These are phyloP conservation scores for Hymenopus coronatus DNA, from an alignment of 2,888 invertebrate genomes.

Conservation along the genomic window DNA sequence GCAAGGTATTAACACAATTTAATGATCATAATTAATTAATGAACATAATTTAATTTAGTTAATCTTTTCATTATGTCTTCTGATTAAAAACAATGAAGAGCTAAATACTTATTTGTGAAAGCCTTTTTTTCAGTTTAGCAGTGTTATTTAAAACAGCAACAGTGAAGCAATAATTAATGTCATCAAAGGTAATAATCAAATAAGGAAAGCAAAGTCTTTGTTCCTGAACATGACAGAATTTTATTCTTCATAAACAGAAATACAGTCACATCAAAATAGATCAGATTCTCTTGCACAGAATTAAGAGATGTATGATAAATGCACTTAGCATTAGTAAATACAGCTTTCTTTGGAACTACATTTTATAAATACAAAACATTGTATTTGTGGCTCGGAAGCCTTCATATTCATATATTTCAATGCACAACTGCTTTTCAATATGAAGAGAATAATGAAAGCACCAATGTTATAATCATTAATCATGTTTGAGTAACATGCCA, in stretches of 20 bases:
- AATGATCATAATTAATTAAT: too few relatives aligned
- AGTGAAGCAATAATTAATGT: background rate
- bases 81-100: too few relatives aligned
- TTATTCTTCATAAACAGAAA: background rate
- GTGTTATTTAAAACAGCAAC: background rate
- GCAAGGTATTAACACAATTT: too few relatives aligned
- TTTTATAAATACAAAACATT: background rate
- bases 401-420: background rate
- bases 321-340: background rate
- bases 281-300: background rate
- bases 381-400: background rate
- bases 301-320: background rate
- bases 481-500: too few relatives aligned
- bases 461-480: background rate
- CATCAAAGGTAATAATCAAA: background rate
- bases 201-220: background rate
- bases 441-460: background rate
- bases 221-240: background rate
- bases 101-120: too few relatives aligned
- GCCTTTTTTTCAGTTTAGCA: too few relatives aligned
- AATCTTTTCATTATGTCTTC: too few relatives aligned
- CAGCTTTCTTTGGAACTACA: background rate
- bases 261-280: background rate
- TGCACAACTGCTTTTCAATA: background rate
- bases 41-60: too few relatives aligned